phyloP scores from a whole-genome alignment of 2,113 vertebrate genomes.

The Gorsachius goisagi region DNA sequence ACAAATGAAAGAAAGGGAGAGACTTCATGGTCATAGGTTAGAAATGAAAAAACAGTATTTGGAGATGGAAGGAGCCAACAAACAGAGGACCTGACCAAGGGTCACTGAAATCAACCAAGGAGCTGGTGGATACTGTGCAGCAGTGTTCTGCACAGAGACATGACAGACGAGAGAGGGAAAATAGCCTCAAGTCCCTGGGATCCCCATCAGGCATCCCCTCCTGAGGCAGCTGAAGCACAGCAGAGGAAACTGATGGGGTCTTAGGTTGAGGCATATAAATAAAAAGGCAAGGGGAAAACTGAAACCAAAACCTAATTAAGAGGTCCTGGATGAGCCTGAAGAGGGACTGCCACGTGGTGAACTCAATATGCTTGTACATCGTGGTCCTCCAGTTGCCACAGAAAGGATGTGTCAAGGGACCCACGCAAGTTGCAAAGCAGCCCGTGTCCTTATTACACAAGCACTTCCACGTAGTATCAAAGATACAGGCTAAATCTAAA shows the following conservation, averaged over 20 bases:
- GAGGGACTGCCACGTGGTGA: background rate
- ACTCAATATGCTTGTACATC: background rate
- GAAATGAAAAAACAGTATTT: background rate
- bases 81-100: background rate
- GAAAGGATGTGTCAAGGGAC: background rate
- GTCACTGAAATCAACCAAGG: background rate
- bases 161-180: background rate
- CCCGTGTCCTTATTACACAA: background rate
- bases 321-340: background rate
- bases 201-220: background rate
- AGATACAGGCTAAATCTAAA: background rate
- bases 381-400: background rate
- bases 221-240: background rate
- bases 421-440: background rate
- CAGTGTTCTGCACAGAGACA: background rate
- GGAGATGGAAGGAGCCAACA: background rate
- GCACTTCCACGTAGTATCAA: background rate
- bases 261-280: background rate
- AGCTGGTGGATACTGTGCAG: background rate
- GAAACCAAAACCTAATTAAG: background rate
- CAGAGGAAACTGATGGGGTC: background rate
- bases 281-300: background rate
- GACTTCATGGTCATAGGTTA: background rate
- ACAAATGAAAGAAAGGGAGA: background rate
- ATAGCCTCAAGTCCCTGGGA: background rate